A percentile compares a stretch with the other conserved stretches of the same genome.
phyloP scores from a whole-genome alignment of 92 coral and sea anemone genomes.

The Micromussa lordhowensis region DNA sequence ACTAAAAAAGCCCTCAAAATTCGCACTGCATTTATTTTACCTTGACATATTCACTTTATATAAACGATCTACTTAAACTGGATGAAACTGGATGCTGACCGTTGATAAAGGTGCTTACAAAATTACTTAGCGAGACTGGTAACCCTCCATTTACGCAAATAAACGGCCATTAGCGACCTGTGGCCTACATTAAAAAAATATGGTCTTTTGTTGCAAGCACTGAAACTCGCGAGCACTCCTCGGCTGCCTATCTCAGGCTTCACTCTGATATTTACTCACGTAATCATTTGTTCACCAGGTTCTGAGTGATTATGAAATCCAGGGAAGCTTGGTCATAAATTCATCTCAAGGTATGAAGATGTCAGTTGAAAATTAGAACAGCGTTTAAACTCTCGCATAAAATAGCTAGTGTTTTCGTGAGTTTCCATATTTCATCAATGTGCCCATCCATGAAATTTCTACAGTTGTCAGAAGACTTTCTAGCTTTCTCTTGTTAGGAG shows the following conservation, averaged over 20 bases:
- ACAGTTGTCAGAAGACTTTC: background rate
- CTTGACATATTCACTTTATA: background rate
- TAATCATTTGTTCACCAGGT: constrained; percentile 4
- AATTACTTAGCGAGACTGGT: background rate
- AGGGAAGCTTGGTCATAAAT: constrained; percentile 15
- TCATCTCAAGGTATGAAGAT: constrained; percentile 27
- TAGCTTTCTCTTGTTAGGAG: background rate
- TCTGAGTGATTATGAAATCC: constrained; percentile 7
- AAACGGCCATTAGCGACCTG: background rate
- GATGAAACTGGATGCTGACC: background rate
- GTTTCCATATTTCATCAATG: background rate
- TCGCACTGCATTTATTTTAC: background rate
- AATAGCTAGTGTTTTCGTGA: background rate
- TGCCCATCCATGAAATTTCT: background rate
- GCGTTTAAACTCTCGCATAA: background rate
- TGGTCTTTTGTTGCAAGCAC: background rate
- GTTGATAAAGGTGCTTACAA: background rate
- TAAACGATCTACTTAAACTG: background rate
- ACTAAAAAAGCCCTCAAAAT: too few species aligned
- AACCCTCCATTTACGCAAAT: background rate
- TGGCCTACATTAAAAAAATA: background rate
- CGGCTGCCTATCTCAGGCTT: background rate
- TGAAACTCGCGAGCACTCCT: background rate
- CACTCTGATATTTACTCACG: background rate
- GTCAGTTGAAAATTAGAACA: background rate